Base-by-base conservation (phyloP, 2,113 vertebrate genomes). In the Brachyhypopomus occidentalis region DNA sequence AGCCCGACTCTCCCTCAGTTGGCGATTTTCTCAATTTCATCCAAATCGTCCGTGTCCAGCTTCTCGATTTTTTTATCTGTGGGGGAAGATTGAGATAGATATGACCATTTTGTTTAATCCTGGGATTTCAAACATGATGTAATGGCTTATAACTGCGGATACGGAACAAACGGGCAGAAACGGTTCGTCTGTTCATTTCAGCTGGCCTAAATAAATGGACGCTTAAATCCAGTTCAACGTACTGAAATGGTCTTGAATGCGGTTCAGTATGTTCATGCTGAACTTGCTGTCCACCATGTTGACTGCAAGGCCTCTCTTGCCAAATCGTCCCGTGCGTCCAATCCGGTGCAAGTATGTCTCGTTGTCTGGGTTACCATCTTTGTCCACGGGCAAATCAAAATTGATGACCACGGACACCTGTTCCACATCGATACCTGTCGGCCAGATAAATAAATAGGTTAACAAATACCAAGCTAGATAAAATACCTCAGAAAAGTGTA, bases 271-370 rank as follows among this genome's bases (percentile, higher is more conserved):
- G 87, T 94, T 96, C 97, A 98, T 98, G 92, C 96, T 98, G 92
- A 95, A 94, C 86, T 94, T 97, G 95, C 97, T 96, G 94, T 99
- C 97, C 67, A 99, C 96, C 98, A 99, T 98, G 92, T 99, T 99
- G 78, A 99, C 94, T 0, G 97, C 97, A 89, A 98, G 89, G 0
- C 96, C 98, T 25, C 97, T 90, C 89, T 99, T 99, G 89, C 98
- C 98, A 1, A 99, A 99, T 82, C 96, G 95, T 4, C 97, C 98
- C 0, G 97, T 99, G 84, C 97, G 96, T 0, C 98, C 97, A 0
- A 99, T 99, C 3, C 97, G 90, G 90, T 99, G 98, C 87, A 99
- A 92, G 70, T 99, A 99, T 0, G 97, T 99, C 91, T 99, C 97
- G 0, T 98, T 98, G 86, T 98, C 98, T 0, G 97, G 97, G 78